Evolutionary conservation across 2,113 vertebrate species (phyloP).

Genomic region (Antechinus stuartii): DNA sequence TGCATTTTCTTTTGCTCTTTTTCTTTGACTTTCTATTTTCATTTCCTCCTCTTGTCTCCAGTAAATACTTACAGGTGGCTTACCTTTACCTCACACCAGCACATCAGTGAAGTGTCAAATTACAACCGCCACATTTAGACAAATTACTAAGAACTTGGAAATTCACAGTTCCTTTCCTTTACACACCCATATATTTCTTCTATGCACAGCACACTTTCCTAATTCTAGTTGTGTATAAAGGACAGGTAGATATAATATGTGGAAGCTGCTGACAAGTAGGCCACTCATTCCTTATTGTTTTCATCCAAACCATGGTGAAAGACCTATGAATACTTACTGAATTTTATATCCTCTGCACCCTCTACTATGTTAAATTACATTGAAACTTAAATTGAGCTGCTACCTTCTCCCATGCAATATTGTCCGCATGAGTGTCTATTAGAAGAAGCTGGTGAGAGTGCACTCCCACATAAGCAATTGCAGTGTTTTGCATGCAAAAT

Average conservation of each 20-base stretch:
- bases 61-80: constrained; percentile 64
- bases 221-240: constrained; percentile 34
- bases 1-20: constrained; percentile 79
- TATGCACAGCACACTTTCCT: constrained; percentile 48
- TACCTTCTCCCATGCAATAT: constrained; percentile 72
- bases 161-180: constrained; percentile 28
- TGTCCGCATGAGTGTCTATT: constrained; percentile 68
- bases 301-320: constrained; percentile 68
- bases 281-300: constrained; percentile 58
- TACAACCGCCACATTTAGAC: constrained; percentile 68
- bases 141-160: constrained; percentile 20
- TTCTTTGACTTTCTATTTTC: constrained; percentile 54
- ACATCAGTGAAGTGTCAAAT: constrained; percentile 59
- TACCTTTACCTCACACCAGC: constrained; percentile 64
- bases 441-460: constrained; percentile 86
- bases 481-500: constrained; percentile 87
- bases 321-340: constrained; percentile 42
- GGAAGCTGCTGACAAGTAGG: constrained; percentile 48
- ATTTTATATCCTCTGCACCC: constrained; percentile 65
- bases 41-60: constrained; percentile 69
- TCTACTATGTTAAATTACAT: constrained; percentile 52
- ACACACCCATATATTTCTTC: constrained; percentile 34
- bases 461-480: constrained; percentile 84
- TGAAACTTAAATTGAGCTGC: constrained; percentile 72
- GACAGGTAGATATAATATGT: constrained; percentile 8